Evolutionary conservation across 2,113 vertebrate genomes (phyloP).

Genomic region (Gymnarchus niloticus): DNA sequence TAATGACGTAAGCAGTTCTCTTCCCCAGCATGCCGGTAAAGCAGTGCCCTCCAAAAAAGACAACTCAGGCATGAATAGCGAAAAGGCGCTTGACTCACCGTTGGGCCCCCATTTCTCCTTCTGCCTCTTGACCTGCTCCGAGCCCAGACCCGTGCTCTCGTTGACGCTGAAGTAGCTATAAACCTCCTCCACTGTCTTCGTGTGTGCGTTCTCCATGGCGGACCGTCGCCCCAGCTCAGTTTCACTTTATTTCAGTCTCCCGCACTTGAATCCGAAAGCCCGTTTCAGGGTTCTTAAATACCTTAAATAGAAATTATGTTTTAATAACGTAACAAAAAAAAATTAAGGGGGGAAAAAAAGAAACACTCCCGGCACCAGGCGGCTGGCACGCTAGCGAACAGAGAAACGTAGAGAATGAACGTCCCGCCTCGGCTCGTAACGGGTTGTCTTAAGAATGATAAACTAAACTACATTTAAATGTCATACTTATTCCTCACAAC

Average conservation of each 20-base stretch:
- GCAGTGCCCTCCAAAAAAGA: neutral
- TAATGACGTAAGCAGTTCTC: conserved; percentile 71
- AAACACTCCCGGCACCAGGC: neutral
- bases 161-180: conserved; percentile 86
- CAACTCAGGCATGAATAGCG: neutral
- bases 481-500: neutral
- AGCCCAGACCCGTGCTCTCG: conserved; percentile 88
- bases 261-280: conserved; percentile 29
- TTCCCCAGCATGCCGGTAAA: conserved; percentile 15
- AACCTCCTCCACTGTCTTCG: conserved; percentile 97
- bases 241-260: conserved; percentile 24
- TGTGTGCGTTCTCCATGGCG: conserved; percentile 95
- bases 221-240: conserved; percentile 46
- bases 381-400: neutral
- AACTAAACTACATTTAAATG: neutral
- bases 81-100: conserved; percentile 66
- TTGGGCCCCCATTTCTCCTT: conserved; percentile 88
- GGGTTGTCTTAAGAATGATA: neutral
- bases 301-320: neutral
- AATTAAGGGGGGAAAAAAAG: neutral
- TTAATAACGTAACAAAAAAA: neutral
- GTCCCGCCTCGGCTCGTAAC: neutral
- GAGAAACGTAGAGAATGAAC: neutral
- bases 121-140: conserved; percentile 88
- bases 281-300: neutral